These are phyloP conservation scores for Poeciliopsis retropinna DNA, from an alignment of 2,113 vertebrate species.

Conservation along the genomic window DNA sequence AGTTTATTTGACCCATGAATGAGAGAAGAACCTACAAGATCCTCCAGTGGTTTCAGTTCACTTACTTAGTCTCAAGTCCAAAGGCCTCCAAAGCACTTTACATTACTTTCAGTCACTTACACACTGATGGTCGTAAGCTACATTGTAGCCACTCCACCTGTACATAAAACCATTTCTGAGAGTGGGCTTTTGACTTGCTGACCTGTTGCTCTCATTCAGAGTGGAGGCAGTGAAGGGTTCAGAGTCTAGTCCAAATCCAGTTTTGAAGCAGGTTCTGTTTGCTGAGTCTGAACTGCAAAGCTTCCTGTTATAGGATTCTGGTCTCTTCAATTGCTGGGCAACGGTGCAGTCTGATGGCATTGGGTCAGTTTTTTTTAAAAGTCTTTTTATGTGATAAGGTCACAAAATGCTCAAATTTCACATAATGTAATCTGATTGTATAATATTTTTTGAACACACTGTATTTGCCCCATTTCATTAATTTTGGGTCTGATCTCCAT, in stretches of 20 bases:
- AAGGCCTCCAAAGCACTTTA: too few relatives aligned
- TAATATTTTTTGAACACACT: neutral
- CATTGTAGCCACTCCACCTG: neutral
- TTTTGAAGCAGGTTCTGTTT: conserved; percentile 36
- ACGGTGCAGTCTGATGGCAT: conserved; percentile 54
- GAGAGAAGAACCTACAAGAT: too few relatives aligned
- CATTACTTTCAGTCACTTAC: too few relatives aligned
- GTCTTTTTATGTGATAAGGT: neutral
- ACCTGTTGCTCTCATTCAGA: conserved; percentile 21
- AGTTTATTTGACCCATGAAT: too few relatives aligned
- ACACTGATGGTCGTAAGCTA: too few relatives aligned
- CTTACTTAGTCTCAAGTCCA: too few relatives aligned
- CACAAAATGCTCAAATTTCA: neutral
- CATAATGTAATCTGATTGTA: neutral
- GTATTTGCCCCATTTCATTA: neutral
- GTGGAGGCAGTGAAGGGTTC: conserved; percentile 6
- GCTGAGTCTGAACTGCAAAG: conserved; percentile 43
- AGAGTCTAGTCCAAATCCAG: conserved; percentile 29
- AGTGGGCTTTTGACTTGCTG: conserved; percentile 5
- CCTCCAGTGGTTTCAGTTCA: too few relatives aligned
- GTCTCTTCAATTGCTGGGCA: conserved; percentile 66
- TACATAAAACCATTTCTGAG: neutral
- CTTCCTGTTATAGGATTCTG: conserved; percentile 33
- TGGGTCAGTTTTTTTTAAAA: neutral
- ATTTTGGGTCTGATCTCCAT: neutral